Conservation (phyloP, 2,113 vertebrate species). For the Anguilla japonica region DNA sequence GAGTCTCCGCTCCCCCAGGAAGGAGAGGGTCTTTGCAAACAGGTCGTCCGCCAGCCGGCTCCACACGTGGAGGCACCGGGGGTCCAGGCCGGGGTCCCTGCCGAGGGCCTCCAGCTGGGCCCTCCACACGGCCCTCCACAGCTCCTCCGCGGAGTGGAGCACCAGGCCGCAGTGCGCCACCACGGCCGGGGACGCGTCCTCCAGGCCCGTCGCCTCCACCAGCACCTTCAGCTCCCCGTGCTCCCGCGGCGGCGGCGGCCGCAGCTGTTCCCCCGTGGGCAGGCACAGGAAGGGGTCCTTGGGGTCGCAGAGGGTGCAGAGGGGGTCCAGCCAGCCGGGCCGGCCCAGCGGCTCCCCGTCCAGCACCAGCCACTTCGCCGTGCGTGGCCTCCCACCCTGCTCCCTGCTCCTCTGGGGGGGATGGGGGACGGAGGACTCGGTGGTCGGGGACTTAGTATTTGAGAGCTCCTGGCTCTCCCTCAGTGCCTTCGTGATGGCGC, state of each 20-base stretch:
- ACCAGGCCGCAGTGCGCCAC: slow-evolving; percentile 69
- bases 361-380: slow-evolving; percentile 75
- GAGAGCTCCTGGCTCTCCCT: slow-evolving; percentile 33
- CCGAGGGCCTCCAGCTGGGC: slow-evolving; percentile 61
- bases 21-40: slow-evolving; percentile 65
- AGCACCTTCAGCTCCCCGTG: slow-evolving; percentile 63
- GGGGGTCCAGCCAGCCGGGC: slow-evolving; percentile 73
- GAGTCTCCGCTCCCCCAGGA: slow-evolving; percentile 57
- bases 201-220: slow-evolving; percentile 70
- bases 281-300: slow-evolving; percentile 62
- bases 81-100: slow-evolving; percentile 57
- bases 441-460: neutral
- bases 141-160: slow-evolving; percentile 64
- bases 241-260: slow-evolving; percentile 30
- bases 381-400: neutral
- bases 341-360: slow-evolving; percentile 69
- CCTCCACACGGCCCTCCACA: slow-evolving; percentile 75
- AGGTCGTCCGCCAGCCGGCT: slow-evolving; percentile 66
- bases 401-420: neutral
- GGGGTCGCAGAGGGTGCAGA: slow-evolving; percentile 65
- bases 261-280: slow-evolving; percentile 69
- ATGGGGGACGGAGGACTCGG: neutral
- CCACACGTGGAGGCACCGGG: slow-evolving; percentile 61
- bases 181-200: slow-evolving; percentile 67
- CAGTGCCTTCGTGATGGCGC: slow-evolving; percentile 59